Conservation (phyloP, 1,140 invertebrate genomes). For the Oedothorax gibbosus region DNA sequence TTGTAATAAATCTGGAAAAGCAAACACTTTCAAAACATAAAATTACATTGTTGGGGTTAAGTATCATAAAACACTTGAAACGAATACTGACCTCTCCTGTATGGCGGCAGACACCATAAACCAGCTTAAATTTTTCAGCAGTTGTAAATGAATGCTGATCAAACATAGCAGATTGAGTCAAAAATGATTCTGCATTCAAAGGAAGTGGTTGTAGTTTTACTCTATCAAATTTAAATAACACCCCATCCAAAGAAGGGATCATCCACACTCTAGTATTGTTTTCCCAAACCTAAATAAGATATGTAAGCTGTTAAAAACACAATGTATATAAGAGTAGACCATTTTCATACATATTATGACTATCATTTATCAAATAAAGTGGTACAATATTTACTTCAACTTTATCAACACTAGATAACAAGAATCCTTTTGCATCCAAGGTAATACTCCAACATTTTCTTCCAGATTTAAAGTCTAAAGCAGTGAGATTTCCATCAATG, state of each 20-base stretch:
- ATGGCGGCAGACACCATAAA: conserved; percentile 78
- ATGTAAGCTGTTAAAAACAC: neutral
- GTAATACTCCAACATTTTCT: conserved; percentile 55
- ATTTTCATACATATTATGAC: neutral
- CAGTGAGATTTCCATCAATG: conserved; percentile 62
- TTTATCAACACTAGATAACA: conserved; percentile 55
- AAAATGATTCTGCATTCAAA: conserved; percentile 84
- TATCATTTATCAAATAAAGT: neutral
- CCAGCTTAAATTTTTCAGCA: conserved; percentile 76
- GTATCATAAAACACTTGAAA: too few relatives aligned
- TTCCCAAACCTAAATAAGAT: conserved; percentile 77
- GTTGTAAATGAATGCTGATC: conserved; percentile 85
- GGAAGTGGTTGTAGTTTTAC: conserved; percentile 87
- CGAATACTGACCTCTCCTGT: conserved; percentile 74
- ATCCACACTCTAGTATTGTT: conserved; percentile 87
- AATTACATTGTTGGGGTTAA: neutral
- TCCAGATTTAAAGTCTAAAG: conserved; percentile 58
- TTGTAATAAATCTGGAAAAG: conserved; percentile 17
- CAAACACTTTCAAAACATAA: neutral
- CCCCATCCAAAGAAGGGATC: conserved; percentile 91
- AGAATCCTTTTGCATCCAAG: conserved; percentile 41
- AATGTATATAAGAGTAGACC: neutral
- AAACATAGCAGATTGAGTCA: conserved; percentile 84
- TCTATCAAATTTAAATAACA: conserved; percentile 91
- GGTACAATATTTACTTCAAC: conserved; percentile 28